Base-by-base conservation (phyloP, 2,888 invertebrate species). In the Rhagonycha fulva region DNA sequence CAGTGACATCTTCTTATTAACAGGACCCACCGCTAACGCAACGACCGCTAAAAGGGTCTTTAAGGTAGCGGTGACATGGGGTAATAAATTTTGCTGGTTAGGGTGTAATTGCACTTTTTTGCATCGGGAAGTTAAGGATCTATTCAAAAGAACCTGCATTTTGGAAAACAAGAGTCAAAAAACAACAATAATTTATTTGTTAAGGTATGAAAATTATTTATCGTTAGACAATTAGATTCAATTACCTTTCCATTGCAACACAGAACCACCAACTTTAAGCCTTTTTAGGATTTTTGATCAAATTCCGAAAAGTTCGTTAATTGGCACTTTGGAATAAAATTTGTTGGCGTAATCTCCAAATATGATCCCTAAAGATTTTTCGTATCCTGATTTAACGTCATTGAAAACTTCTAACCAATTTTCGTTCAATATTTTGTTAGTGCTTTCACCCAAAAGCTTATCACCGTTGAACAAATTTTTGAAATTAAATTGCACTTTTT, bases 361-460 rank as follows among this genome's bases (percentile, higher is more conserved):
- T 24, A 76, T 77, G 28, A 62, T 14, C 23, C 62, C 81, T 72
- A 93, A 90, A 2, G 91, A 90, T 75, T 91, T 90, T 81, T 93
- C 92, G 84, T 93, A 93, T 0, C 92, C 90, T 0, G 89, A 88
- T 83, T 92, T 92, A 47, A 94, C 84, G 68, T 87, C 87, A 1
- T 81, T 80, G 76, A 85, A 87, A 0, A 87, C 84, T 9, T 84
- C 85, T 19, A 82, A 83, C 84, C 84, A 85, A 73, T 87, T 86
- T 26, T 87, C 86, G 76, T 87, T 87, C 24, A 87, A 72, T 92
- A 84, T 84, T 66, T 82, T 83, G 77, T 86, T 86, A 26, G 87
- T 82, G 76, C 86, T 84, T 4, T 79, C 75, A 0, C 86, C 86
- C 12, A 87, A 76, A 23, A 82, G 77, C 62, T 83, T 76, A 67